Evolutionary conservation across 2,888 invertebrate genomes (phyloP).

Genomic region (Spicauda simplicius): DNA sequence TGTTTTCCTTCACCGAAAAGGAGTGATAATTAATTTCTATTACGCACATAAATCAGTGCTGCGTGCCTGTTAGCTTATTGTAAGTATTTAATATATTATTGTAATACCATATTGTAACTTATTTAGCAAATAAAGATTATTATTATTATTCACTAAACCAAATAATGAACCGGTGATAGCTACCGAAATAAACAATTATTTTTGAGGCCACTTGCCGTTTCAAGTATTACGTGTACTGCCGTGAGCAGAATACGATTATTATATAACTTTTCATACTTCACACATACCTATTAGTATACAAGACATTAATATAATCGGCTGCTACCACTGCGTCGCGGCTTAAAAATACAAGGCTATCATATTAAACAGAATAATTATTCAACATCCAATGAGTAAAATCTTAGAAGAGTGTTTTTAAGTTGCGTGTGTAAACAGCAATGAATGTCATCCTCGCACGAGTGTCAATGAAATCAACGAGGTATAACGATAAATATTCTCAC

Average conservation of each 20-base stretch:
- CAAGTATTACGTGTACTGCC: conserved; percentile 11
- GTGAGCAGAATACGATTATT: conserved; percentile 27
- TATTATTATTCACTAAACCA: too few relatives aligned
- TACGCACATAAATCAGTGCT: too few relatives aligned
- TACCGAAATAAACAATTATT: neutral
- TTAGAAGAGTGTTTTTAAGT: conserved; percentile 6
- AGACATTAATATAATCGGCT: conserved; percentile 30
- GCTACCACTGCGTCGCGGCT: conserved; percentile 3
- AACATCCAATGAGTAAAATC: conserved; percentile 26
- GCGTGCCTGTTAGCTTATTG: too few relatives aligned
- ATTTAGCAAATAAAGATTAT: too few relatives aligned
- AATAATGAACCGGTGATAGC: too few relatives aligned
- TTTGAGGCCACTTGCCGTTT: neutral
- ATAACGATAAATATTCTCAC: conserved; percentile 37
- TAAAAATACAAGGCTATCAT: conserved; percentile 14
- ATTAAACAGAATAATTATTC: conserved; percentile 16
- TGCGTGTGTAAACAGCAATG: conserved; percentile 33
- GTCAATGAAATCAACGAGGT: conserved; percentile 31
- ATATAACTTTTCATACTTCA: conserved; percentile 29
- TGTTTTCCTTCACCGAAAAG: too few relatives aligned
- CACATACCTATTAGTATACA: conserved; percentile 26
- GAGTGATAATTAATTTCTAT: too few relatives aligned
- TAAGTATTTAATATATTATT: too few relatives aligned
- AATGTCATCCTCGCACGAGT: conserved; percentile 25
- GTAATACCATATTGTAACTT: too few relatives aligned